These are phyloP conservation scores for Mycetomoellerius zeteki DNA, from an alignment of 1,140 invertebrate species.

Conservation along the genomic window DNA sequence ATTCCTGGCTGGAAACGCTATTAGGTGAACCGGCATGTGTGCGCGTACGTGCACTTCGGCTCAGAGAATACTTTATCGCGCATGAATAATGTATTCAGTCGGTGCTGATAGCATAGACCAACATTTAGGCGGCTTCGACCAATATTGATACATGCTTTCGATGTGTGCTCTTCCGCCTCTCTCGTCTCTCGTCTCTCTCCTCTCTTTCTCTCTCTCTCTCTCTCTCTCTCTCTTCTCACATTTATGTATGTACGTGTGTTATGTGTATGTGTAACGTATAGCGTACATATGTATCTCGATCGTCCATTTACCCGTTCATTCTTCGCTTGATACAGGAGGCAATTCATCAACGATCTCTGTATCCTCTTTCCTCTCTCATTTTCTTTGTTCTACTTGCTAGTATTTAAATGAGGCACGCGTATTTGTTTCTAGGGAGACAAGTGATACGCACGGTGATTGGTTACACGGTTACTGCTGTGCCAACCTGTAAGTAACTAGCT, in stretches of 20 bases:
- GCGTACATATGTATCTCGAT: background rate
- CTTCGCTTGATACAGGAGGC: background rate
- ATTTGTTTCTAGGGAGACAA: background rate
- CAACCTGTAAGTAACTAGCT: conserved; percentile 31
- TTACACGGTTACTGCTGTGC: background rate
- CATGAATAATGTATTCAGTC: conserved; percentile 82
- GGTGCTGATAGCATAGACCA: conserved; percentile 77
- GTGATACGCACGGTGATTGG: background rate
- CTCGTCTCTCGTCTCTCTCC: conserved; percentile 25
- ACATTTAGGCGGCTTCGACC: conserved; percentile 79
- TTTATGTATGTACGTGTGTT: background rate
- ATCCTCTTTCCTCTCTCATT: background rate
- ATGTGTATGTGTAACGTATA: background rate
- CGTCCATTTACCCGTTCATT: background rate
- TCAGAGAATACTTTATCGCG: conserved; percentile 81
- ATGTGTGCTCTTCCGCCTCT: conserved; percentile 57
- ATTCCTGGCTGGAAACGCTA: background rate
- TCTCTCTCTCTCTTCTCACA: background rate
- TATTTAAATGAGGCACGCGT: conserved; percentile 10
- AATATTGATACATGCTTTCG: conserved; percentile 77
- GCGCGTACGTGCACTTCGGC: conserved; percentile 39
- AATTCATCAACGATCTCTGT: background rate
- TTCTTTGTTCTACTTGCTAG: background rate
- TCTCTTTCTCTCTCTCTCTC: background rate
- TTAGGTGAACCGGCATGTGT: conserved; percentile 34